Base-by-base conservation (phyloP, 2,797 vertebrate species). In the Emydoidea blandingii region DNA sequence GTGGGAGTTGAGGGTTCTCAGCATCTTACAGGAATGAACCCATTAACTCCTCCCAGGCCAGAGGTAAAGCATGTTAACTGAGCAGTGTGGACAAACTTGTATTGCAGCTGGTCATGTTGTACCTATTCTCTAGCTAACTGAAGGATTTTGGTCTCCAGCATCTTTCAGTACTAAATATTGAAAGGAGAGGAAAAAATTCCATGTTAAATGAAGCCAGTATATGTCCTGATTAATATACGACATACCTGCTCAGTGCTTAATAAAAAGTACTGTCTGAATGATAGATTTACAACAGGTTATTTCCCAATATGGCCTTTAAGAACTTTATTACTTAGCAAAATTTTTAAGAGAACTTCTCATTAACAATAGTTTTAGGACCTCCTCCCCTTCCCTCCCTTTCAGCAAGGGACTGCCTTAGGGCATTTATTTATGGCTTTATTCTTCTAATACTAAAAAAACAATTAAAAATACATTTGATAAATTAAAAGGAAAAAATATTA, bases 381-480 rank as follows among this genome's bases (percentile, higher is more conserved):
- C 56, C 54, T 93, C 52, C 68, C 79, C 56, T 93, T 52, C 74
- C 79, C 86, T 89, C 50, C 81, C 21, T 11, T 88, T 91, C 18
- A 90, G n/a, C 49, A 88, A 91, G 25, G 68, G 6, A 54, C n/a
- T 96, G 34, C 59, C n/a, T 93, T 2, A 2, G 59, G 76, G 31
- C 79, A 95, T 56, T 97, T 96, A 93, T 86, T 94, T 97, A 53
- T 95, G 23, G 2, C 3, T 79, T 94, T 79, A 88, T 85, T 88
- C 50, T 82, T 86, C 44, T 89, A 90, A 47, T 81, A 82, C 94
- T 89, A 85, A 80, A 85, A 90, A 31, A 44, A 94, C 8, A 76
- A 53, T 94, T 91, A 91, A 96, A 93, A 96, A 90, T 93, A 1
- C 23, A 83, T 92, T 93, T 95, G 59, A 93, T 54, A 21, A 96